Evolutionary conservation across 2,888 invertebrate genomes (phyloP).

Genomic region (Tinea trinotella): DNA sequence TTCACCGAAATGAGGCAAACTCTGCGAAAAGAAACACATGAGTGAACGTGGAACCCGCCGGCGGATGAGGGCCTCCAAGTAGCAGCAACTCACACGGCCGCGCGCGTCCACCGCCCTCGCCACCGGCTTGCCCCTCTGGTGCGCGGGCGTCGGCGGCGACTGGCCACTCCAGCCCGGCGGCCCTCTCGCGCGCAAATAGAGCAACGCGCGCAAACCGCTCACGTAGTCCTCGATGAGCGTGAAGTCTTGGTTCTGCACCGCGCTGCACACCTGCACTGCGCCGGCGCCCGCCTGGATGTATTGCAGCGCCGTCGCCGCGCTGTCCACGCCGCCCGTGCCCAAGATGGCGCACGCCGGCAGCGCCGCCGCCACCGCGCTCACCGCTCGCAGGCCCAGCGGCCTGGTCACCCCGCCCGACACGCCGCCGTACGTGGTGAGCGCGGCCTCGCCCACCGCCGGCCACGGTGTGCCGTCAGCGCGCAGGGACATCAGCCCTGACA

Average conservation of each 20-base stretch:
- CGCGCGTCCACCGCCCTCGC: slow-evolving; percentile 70
- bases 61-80: too few species aligned
- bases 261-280: slow-evolving; percentile 91
- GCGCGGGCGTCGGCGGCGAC: slow-evolving; percentile 89
- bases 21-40: slow-evolving; percentile 50
- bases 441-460: slow-evolving; percentile 90
- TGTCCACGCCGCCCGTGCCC: slow-evolving; percentile 97
- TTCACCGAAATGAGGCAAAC: slow-evolving; percentile 91
- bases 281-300: slow-evolving; percentile 95
- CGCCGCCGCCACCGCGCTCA: slow-evolving; percentile 88
- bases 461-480: slow-evolving; percentile 87
- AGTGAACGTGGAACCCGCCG: too few species aligned
- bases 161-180: slow-evolving; percentile 92
- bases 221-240: slow-evolving; percentile 96
- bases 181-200: slow-evolving; percentile 83
- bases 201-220: slow-evolving; percentile 87
- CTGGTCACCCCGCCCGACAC: slow-evolving; percentile 95
- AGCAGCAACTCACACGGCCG: not conserved
- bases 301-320: slow-evolving; percentile 95
- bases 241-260: slow-evolving; percentile 99
- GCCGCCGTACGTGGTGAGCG: slow-evolving; percentile 94
- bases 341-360: slow-evolving; percentile 93
- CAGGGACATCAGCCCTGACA: slow-evolving; percentile 94
- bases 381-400: slow-evolving; percentile 93
- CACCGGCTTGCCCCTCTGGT: slow-evolving; percentile 95